phyloP scores from a whole-genome alignment of 2,888 invertebrate genomes.

The Campoletis raptor region DNA sequence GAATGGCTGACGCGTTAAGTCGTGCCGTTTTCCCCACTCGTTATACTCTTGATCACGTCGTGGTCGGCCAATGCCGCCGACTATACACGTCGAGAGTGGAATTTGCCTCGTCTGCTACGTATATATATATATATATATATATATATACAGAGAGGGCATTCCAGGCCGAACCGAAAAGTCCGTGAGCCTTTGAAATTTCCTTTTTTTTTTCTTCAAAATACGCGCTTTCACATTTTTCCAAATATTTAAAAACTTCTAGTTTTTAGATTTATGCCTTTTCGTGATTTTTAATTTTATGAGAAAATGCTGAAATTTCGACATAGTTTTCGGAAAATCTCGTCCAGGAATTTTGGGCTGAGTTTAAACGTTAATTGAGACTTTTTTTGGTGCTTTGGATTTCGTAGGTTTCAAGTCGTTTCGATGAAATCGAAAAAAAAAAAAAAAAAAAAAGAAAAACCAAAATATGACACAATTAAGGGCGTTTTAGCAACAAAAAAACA shows the following conservation, averaged over 20 bases:
- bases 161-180: background rate
- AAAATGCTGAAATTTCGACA: too few relatives aligned
- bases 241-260: too few relatives aligned
- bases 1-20: slow-evolving; percentile 48
- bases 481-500: too few relatives aligned
- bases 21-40: slow-evolving; percentile 62
- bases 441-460: too few relatives aligned
- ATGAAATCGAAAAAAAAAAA: too few relatives aligned
- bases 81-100: slow-evolving; percentile 67
- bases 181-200: background rate
- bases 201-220: background rate
- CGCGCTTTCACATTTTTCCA: background rate
- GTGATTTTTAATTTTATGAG: too few relatives aligned
- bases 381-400: too few relatives aligned
- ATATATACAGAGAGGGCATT: background rate
- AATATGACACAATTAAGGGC: too few relatives aligned
- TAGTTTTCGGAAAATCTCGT: background rate
- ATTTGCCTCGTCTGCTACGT: slow-evolving; percentile 62
- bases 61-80: slow-evolving; percentile 52
- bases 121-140: background rate
- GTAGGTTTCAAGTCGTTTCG: too few relatives aligned
- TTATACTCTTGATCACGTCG: slow-evolving; percentile 35
- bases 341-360: background rate
- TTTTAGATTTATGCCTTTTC: too few relatives aligned
- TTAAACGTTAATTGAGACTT: too few relatives aligned